phyloP scores from a whole-genome alignment of 2,113 vertebrate species.

The Oriolus oriolus region DNA sequence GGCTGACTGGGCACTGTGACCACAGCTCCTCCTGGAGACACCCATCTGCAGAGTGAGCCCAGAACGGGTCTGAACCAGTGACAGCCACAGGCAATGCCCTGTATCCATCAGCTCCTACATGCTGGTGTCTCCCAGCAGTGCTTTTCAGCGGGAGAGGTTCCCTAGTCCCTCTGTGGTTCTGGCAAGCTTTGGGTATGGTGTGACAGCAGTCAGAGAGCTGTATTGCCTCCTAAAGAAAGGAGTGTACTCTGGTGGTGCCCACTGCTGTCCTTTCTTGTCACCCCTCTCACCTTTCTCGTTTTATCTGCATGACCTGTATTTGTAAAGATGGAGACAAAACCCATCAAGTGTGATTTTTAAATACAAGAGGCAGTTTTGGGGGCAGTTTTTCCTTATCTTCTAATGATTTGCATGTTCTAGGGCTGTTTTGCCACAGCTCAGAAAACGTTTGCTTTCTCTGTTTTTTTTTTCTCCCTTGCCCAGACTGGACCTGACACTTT shows the following conservation, averaged over 20 bases:
- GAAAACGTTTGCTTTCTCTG: not conserved
- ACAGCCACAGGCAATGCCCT: not conserved
- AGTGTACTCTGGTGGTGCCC: not conserved
- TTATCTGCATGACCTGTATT: not conserved
- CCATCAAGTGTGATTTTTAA: not conserved
- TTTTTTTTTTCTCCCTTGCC: not conserved
- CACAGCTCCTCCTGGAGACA: not conserved
- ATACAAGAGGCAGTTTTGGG: not conserved
- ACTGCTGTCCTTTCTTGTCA: fast-evolving
- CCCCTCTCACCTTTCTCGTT: fast-evolving
- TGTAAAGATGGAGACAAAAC: not conserved
- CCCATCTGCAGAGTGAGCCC: not conserved
- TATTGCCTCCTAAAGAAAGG: not conserved
- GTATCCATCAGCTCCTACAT: not conserved
- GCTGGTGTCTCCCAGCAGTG: not conserved
- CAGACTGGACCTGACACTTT: not conserved
- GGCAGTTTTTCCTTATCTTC: not conserved
- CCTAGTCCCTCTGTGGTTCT: not conserved
- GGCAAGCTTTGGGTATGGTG: not conserved
- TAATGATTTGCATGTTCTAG: not conserved
- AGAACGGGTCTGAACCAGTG: not conserved
- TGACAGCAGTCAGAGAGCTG: not conserved
- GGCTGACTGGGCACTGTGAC: not conserved
- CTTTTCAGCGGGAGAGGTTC: not conserved
- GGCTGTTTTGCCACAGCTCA: not conserved